Evolutionary conservation across 92 coral and sea anemone species (phyloP), one percentile per base, ranked within the genome.

Genomic region (Diadumene lineata): DNA sequence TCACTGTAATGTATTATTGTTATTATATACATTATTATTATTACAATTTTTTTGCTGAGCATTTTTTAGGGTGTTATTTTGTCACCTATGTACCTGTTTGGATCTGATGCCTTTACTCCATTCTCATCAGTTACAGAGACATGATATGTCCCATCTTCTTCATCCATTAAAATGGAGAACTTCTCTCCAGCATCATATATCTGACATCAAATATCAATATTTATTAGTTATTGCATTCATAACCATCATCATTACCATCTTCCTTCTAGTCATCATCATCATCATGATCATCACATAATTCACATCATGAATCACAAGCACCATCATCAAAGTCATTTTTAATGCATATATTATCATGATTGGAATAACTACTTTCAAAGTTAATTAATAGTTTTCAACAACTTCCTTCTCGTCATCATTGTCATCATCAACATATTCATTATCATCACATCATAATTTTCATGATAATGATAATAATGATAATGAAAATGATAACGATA

Each of bases 101-200:
- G 78, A 82, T 88, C 86, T 9, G 93, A 72, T 32, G 83, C 74
- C 63, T 86, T 64, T 34, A 94, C 44, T 63, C 98, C 98, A 43
- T 79, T 87, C 13, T 94, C 97, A 81, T 63, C 66, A 26, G 89
- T 78, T 15, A 94, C 92, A 72, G 84, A 44, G 74, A 89, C 92
- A 27, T 84, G 82, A 75, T 80, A 74, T 18, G 70, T 70, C 4
- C 33, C 48, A 18, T 74, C 82, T 1, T 84, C 83, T 22, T 92
- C 92, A 22, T 81, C 90, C 26, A 82, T 63, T 88, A 92, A 74
- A 50, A 90, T 82, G 0, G 97, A 80, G 60, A 94, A 91, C 58
- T 78, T 81, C 19, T 66, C 50, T 31, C 89, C 90, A 67, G 98
- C 98, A 84, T 94, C 98, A 76, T 86, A 94, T 7, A 68, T 72